Conservation (phyloP, 2,888 invertebrate genomes). For the Trichopria drosophilae region DNA sequence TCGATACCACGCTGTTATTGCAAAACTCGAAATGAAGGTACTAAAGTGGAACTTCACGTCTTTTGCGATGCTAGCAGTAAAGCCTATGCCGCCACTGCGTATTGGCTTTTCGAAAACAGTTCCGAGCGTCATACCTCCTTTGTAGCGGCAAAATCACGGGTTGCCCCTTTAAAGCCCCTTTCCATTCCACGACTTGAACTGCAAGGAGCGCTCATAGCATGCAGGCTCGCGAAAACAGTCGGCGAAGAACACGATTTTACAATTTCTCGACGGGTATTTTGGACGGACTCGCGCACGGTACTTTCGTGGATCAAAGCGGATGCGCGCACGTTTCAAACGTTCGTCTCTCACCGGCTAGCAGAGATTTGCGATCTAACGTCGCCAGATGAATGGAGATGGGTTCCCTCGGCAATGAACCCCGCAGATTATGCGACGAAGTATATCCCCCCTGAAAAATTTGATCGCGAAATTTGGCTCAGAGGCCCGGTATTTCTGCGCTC, state of each 20-base stretch:
- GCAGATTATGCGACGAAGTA: constrained; percentile 8
- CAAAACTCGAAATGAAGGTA: constrained; percentile 29
- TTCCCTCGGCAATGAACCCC: constrained; percentile 11
- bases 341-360: constrained; percentile 5
- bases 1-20: constrained; percentile 33
- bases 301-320: constrained; percentile 14
- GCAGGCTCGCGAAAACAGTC: constrained; percentile 4
- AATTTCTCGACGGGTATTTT: neutral
- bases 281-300: constrained; percentile 15
- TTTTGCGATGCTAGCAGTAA: constrained; percentile 28
- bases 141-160: constrained; percentile 22
- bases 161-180: constrained; percentile 27
- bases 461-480: constrained; percentile 7
- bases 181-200: constrained; percentile 31
- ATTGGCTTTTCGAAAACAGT: constrained; percentile 2
- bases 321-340: constrained; percentile 4
- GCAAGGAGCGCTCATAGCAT: constrained; percentile 28
- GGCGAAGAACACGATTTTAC: constrained; percentile 10
- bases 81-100: constrained; percentile 24
- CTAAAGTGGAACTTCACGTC: constrained; percentile 17
- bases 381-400: constrained; percentile 12
- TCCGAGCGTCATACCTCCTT: constrained; percentile 1
- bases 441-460: neutral
- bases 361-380: constrained; percentile 9
- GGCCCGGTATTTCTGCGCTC: constrained; percentile 12